These are phyloP conservation scores for Cinara cedri DNA, from an alignment of 2,888 invertebrate genomes.

Conservation along the genomic window DNA sequence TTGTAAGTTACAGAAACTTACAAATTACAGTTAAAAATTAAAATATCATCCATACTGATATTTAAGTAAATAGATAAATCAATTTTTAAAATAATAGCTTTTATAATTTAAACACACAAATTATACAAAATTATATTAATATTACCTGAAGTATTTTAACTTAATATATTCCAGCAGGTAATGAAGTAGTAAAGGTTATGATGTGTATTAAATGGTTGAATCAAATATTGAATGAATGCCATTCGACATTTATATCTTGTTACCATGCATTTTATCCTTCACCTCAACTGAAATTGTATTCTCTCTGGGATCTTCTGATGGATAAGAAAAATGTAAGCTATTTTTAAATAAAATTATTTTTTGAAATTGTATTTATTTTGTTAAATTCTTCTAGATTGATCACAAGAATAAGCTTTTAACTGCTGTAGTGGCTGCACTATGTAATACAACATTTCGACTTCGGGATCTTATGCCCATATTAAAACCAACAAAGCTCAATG, in stretches of 20 bases:
- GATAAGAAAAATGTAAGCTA: conserved; percentile 43
- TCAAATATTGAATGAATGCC: conserved; percentile 85
- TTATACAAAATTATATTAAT: neutral
- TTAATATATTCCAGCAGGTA: conserved; percentile 43
- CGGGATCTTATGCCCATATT: conserved; percentile 78
- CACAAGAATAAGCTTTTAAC: conserved; percentile 67
- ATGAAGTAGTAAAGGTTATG: conserved; percentile 50
- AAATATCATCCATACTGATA: too few species aligned
- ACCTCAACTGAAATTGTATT: conserved; percentile 89
- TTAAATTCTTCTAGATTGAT: conserved; percentile 62
- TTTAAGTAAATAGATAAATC: too few species aligned
- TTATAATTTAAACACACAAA: too few species aligned
- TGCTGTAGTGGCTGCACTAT: conserved; percentile 84
- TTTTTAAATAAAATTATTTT: neutral
- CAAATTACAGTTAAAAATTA: too few species aligned
- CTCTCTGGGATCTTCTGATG: conserved; percentile 71
- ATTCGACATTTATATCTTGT: conserved; percentile 86
- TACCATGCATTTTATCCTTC: conserved; percentile 97
- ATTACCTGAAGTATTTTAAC: conserved; percentile 12
- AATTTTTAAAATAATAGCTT: too few species aligned
- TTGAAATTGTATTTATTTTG: conserved; percentile 5
- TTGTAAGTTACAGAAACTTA: too few species aligned
- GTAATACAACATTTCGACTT: conserved; percentile 76
- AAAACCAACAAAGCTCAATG: conserved; percentile 22
- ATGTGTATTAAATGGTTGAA: conserved; percentile 64